A percentile compares a stretch with the other conserved stretches of the same genome.
Conservation (phyloP, 92 coral and sea anemone species). For the Epizoanthus fatuus region DNA sequence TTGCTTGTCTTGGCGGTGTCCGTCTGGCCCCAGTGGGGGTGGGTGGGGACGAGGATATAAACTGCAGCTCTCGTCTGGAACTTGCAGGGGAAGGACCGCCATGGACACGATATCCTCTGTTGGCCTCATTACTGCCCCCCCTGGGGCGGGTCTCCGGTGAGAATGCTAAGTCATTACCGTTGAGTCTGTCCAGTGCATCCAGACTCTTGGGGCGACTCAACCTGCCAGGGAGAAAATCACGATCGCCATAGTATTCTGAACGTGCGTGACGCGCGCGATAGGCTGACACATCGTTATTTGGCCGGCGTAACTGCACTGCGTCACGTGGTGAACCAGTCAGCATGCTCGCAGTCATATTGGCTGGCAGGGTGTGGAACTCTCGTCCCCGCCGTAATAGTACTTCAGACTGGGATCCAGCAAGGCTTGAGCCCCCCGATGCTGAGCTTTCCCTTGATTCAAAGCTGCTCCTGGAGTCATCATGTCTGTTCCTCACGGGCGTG, state of each 20-base stretch:
- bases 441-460: slow-evolving; percentile 89
- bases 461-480: slow-evolving; percentile 76
- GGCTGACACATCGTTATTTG: slow-evolving; percentile 83
- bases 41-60: slow-evolving; percentile 27
- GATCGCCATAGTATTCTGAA: slow-evolving; percentile 82
- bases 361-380: slow-evolving; percentile 45
- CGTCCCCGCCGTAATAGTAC: slow-evolving; percentile 67
- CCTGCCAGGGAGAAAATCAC: slow-evolving; percentile 63
- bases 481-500: slow-evolving; percentile 69
- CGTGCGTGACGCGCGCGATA: slow-evolving; percentile 87
- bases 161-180: slow-evolving; percentile 14
- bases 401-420: slow-evolving; percentile 72
- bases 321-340: slow-evolving; percentile 48
- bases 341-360: slow-evolving; percentile 67
- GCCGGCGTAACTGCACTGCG: slow-evolving; percentile 48
- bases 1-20: slow-evolving; percentile 59
- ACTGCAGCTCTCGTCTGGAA: slow-evolving; percentile 45
- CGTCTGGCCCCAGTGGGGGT: slow-evolving; percentile 60
- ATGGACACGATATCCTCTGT: slow-evolving; percentile 40
- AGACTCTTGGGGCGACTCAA: slow-evolving; percentile 83
- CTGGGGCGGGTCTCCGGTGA: slow-evolving; percentile 10
- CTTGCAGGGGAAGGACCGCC: slow-evolving; percentile 47
- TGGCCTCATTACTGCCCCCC: slow-evolving; percentile 36
- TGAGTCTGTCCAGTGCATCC: slow-evolving; percentile 77
- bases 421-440: slow-evolving; percentile 81